These are phyloP conservation scores for Microtus oregoni DNA, from an alignment of 2,113 vertebrate species.

Conservation along the genomic window DNA sequence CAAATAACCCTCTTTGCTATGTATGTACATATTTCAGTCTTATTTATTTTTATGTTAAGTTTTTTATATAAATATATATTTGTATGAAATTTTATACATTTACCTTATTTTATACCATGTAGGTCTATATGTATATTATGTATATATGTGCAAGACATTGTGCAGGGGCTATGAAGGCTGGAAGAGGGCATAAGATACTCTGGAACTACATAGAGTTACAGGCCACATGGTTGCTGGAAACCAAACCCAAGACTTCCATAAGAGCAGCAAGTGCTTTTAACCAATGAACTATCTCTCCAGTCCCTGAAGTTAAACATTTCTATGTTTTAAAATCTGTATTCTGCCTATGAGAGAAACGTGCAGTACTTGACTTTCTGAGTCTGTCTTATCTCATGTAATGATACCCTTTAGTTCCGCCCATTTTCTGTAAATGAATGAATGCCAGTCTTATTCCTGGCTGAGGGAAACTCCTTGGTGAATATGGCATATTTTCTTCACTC, in stretches of 20 bases:
- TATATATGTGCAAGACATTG: too few species aligned
- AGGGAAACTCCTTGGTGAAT: background rate
- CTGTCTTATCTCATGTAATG: background rate
- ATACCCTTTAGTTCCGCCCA: background rate
- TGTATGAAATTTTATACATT: background rate
- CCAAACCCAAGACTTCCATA: background rate
- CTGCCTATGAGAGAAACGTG: too few species aligned
- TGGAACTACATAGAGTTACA: background rate
- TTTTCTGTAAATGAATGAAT: background rate
- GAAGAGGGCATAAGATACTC: background rate
- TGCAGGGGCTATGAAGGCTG: background rate
- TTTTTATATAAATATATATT: background rate
- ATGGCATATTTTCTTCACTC: background rate
- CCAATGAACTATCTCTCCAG: background rate
- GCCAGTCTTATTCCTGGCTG: background rate
- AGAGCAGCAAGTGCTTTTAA: background rate
- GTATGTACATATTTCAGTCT: background rate
- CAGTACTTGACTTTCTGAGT: background rate
- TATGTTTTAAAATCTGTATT: background rate
- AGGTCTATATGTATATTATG: too few species aligned
- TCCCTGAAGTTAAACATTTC: background rate
- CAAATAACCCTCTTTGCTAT: slow-evolving; percentile 15
- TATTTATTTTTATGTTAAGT: background rate
- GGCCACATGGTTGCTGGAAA: background rate
- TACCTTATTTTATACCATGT: too few species aligned